These are phyloP conservation scores for Fringilla coelebs DNA, from an alignment of 2,797 vertebrate genomes.

Conservation along the genomic window DNA sequence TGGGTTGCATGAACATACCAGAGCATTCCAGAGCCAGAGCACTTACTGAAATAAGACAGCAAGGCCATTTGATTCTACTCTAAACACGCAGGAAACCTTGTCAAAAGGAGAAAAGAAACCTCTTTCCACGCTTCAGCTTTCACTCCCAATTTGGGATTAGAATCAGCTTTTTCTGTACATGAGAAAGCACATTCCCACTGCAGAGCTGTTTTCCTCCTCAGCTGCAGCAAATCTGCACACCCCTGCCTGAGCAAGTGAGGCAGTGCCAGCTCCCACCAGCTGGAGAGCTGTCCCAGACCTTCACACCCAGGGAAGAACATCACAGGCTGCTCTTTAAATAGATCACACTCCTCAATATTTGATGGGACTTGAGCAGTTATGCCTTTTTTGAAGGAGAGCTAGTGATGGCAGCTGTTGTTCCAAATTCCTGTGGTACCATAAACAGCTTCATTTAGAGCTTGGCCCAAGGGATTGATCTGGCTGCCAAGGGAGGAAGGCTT, in stretches of 20 bases:
- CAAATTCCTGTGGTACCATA: background rate
- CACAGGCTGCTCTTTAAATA: background rate
- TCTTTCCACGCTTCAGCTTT: background rate
- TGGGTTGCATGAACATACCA: accelerated
- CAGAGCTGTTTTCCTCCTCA: background rate
- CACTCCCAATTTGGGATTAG: background rate
- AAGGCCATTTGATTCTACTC: background rate
- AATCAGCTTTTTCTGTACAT: background rate
- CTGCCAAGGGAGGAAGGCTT: background rate
- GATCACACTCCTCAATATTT: background rate
- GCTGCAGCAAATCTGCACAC: constrained; percentile 7
- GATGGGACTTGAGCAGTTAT: background rate
- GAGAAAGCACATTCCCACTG: background rate
- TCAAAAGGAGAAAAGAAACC: background rate
- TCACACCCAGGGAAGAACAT: background rate
- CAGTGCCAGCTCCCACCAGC: constrained; percentile 2
- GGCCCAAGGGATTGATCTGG: background rate
- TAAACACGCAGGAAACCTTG: background rate
- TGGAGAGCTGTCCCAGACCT: constrained; percentile 19
- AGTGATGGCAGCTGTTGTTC: background rate
- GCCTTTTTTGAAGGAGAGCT: background rate
- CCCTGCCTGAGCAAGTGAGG: background rate
- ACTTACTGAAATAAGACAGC: background rate
- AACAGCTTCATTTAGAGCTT: background rate
- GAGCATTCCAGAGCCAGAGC: background rate